Percentiles rank a stretch among this genome's conserved stretches.
Conservation (phyloP, 2,888 invertebrate species). For the Agonopterix heracliana region DNA sequence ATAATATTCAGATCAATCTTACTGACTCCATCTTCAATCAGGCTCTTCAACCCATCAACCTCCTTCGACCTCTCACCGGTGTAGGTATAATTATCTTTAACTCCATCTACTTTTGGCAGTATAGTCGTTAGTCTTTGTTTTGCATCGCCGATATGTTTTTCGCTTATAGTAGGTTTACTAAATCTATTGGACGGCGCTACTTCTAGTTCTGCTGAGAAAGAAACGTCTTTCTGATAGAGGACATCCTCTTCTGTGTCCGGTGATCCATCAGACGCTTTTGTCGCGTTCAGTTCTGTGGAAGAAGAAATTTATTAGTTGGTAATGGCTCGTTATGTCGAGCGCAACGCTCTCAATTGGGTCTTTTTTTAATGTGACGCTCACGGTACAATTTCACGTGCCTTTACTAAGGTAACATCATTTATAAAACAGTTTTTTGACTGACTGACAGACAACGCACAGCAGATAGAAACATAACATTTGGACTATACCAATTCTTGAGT, state of each 20-base stretch:
- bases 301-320: not conserved
- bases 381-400: too few species aligned
- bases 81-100: constrained; percentile 44
- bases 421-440: too few species aligned
- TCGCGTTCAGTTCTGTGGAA: constrained; percentile 70
- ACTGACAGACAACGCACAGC: too few species aligned
- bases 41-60: constrained; percentile 56
- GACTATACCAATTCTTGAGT: too few species aligned
- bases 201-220: constrained; percentile 85
- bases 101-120: constrained; percentile 16
- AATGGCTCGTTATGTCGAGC: not conserved
- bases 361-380: too few species aligned
- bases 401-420: too few species aligned
- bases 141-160: constrained; percentile 46
- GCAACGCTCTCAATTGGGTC: too few species aligned
- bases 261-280: constrained; percentile 74
- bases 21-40: constrained; percentile 66
- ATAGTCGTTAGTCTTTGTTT: constrained; percentile 40
- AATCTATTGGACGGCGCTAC: constrained; percentile 69
- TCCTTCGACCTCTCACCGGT: constrained; percentile 61
- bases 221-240: constrained; percentile 85
- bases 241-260: constrained; percentile 80
- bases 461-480: too few species aligned
- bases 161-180: constrained; percentile 49
- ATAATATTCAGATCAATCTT: constrained; percentile 62